Conservation (phyloP, 2,797 vertebrate genomes). For the Amphiprion clarkii region DNA sequence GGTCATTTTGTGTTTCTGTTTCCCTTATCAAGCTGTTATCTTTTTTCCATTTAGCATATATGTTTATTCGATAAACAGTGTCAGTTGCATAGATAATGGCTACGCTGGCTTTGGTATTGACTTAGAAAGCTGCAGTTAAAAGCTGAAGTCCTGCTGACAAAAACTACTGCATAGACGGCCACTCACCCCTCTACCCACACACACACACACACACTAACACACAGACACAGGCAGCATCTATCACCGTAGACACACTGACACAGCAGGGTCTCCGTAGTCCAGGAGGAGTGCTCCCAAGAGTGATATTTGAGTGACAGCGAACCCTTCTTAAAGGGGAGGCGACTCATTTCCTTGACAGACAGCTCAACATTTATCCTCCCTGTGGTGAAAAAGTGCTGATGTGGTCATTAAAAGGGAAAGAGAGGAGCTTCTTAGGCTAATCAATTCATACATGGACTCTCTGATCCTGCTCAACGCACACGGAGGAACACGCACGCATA, state of each 20-base stretch:
- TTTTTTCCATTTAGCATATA: conserved; percentile 50
- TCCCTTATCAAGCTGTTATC: conserved; percentile 53
- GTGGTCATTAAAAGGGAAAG: conserved; percentile 82
- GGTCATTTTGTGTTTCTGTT: conserved; percentile 66
- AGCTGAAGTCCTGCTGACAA: conserved; percentile 63
- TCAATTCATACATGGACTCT: conserved; percentile 83
- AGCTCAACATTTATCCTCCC: conserved; percentile 77
- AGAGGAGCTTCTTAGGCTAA: conserved; percentile 81
- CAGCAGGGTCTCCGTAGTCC: conserved; percentile 73
- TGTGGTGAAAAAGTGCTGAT: conserved; percentile 83
- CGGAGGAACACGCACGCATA: conserved; percentile 39
- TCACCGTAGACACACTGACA: conserved; percentile 68
- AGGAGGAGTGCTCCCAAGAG: conserved; percentile 63
- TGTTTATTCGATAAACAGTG: conserved; percentile 50
- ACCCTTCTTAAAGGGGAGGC: conserved; percentile 75
- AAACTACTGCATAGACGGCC: conserved; percentile 59
- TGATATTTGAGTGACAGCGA: conserved; percentile 78
- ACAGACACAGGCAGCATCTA: conserved; percentile 62
- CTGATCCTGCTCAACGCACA: conserved; percentile 71
- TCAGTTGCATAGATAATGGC: conserved; percentile 57
- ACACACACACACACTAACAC: conserved; percentile 19
- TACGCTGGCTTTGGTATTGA: conserved; percentile 38
- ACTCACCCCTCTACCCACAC: conserved; percentile 39
- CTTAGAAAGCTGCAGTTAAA: conserved; percentile 55
- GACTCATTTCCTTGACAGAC: conserved; percentile 79